Percentiles rank a stretch among this genome's conserved stretches.
These are phyloP conservation scores for Brotogeris chrysoptera DNA, from an alignment of 2,797 vertebrate species.

Conservation along the genomic window DNA sequence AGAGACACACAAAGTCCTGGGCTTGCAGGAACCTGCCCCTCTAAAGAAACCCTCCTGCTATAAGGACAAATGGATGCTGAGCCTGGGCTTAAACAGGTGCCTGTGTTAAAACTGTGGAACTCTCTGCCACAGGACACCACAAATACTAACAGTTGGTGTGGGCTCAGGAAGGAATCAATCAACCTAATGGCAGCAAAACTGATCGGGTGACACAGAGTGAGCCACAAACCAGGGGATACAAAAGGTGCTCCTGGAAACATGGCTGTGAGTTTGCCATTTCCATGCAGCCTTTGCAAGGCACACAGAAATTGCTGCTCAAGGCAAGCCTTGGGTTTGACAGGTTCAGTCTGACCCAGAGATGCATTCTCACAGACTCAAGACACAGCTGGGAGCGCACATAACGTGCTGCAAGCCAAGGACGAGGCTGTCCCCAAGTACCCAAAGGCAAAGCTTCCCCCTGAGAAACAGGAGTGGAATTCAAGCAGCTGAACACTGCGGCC, in stretches of 20 bases:
- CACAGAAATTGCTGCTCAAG: rapidly evolving
- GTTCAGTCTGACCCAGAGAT: neutral
- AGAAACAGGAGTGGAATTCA: neutral
- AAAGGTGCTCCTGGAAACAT: neutral
- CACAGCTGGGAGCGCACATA: neutral
- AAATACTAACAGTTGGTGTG: neutral
- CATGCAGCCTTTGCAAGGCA: neutral
- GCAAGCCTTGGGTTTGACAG: neutral
- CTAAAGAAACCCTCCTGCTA: neutral
- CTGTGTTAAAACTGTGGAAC: too few species aligned
- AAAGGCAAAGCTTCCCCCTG: neutral
- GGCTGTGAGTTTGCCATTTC: neutral
- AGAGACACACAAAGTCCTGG: neutral
- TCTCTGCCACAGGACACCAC: neutral
- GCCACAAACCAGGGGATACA: neutral
- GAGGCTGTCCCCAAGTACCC: neutral
- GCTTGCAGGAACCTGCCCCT: neutral
- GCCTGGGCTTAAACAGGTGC: neutral
- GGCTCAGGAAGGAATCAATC: neutral
- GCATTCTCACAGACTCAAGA: neutral
- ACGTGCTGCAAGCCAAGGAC: neutral
- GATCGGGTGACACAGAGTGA: neutral
- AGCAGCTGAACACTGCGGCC: neutral
- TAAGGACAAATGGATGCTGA: neutral
- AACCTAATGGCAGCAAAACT: neutral